Evolutionary conservation across 2,888 invertebrate genomes (phyloP).

Genomic region (Rhodophaea formosa): DNA sequence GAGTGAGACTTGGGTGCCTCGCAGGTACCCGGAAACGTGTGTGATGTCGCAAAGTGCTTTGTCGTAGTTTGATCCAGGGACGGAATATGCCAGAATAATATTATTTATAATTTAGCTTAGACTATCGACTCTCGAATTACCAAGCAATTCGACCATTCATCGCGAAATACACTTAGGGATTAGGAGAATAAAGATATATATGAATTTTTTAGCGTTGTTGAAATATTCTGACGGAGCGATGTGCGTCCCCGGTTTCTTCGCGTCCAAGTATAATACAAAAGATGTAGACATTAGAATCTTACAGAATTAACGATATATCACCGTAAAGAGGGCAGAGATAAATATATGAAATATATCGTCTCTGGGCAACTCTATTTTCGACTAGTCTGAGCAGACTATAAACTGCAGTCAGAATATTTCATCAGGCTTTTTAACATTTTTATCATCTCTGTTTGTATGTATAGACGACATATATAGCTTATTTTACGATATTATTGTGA

Average conservation of each 20-base stretch:
- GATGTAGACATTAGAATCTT: constrained; percentile 25
- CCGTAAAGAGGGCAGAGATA: constrained; percentile 37
- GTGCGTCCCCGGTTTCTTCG: constrained; percentile 49
- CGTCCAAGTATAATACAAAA: constrained; percentile 41
- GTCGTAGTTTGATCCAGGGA: constrained; percentile 61
- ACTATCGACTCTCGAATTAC: constrained; percentile 72
- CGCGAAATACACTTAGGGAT: constrained; percentile 75
- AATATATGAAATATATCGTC: constrained; percentile 69
- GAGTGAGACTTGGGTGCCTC: constrained; percentile 75
- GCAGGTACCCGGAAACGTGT: constrained; percentile 51
- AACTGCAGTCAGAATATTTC: constrained; percentile 55
- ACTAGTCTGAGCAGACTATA: constrained; percentile 67
- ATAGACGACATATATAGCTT: constrained; percentile 74
- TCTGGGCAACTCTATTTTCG: constrained; percentile 36
- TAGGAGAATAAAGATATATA: constrained; percentile 65
- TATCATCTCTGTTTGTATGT: constrained; percentile 75
- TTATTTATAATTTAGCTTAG: constrained; percentile 73
- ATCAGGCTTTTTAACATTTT: constrained; percentile 58
- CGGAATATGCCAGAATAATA: constrained; percentile 68
- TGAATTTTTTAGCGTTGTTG: constrained; percentile 59
- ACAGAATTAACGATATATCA: constrained; percentile 26
- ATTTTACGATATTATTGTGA: constrained; percentile 77
- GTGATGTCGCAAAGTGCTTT: constrained; percentile 67
- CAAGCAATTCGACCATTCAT: constrained; percentile 80
- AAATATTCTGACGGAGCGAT: constrained; percentile 47